Evolutionary conservation across 92 coral and sea anemone genomes (phyloP).

Genomic region (Anthopleura xanthogrammica): DNA sequence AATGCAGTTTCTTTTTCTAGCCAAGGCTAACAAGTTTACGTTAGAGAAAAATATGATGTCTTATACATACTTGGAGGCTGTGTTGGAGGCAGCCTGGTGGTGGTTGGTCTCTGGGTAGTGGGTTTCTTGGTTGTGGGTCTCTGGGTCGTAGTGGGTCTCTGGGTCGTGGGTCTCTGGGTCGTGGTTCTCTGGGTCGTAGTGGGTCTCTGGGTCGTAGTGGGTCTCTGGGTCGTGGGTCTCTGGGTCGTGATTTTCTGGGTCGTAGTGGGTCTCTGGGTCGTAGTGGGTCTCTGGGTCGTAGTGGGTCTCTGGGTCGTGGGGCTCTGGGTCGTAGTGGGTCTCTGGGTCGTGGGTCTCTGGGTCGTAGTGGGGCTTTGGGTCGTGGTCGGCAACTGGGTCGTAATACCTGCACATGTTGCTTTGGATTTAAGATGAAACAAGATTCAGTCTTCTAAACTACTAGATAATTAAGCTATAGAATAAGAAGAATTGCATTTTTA

Average conservation of each 20-base stretch:
- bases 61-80: constrained; percentile 1
- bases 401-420: neutral
- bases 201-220: constrained; percentile 27
- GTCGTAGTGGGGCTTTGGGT: constrained; percentile 24
- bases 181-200: constrained; percentile 23
- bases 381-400: constrained; percentile 28
- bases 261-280: constrained; percentile 27
- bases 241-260: constrained; percentile 17
- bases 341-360: constrained; percentile 16
- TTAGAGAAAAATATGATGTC: neutral
- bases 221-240: constrained; percentile 25
- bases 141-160: constrained; percentile 17
- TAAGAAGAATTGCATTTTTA: too few relatives aligned
- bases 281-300: neutral
- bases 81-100: constrained; percentile 5
- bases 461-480: neutral
- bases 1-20: too few relatives aligned
- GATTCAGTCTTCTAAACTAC: neutral
- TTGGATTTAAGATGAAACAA: neutral
- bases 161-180: constrained; percentile 31
- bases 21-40: neutral
- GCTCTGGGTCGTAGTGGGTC: constrained; percentile 22
- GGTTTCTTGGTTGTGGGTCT: constrained; percentile 26
- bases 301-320: constrained; percentile 1
- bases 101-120: constrained; percentile 22